Evolutionary conservation across 1,140 invertebrate species (phyloP), one percentile per base, ranked within the genome.

Genomic region (Tenebrio molitor): DNA sequence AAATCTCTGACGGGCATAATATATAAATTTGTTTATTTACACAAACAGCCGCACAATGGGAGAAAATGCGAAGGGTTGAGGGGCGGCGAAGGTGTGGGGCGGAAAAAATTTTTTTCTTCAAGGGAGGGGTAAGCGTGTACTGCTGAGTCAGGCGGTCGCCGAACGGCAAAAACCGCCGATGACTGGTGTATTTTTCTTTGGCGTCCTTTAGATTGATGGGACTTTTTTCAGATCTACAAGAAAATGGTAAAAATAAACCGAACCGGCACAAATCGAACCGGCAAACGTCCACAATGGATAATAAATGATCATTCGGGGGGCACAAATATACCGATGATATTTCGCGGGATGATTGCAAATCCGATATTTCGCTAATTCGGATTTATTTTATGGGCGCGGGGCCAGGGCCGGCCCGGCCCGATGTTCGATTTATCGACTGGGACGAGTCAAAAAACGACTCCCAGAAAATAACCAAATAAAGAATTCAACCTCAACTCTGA

Each of bases 161-260:
- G 64, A 74, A 73, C 25, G 25, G 69, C 29, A 64, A 66, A 50
- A 68, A 68, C 63, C 41, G 50, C 69, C 39, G 72, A 76, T 78
- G 77, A 78, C 77, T 78, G 73, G 75, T 76, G 73, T 77, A 77
- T 77, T 78, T 78, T 76, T 71, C 72, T 75, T 68, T 76, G 69
- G 64, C 74, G 69, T 42, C 42, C 67, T 44, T 75, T 76, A 78
- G 75, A 78, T 78, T 78, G 77, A 78, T 78, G 77, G 73, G 74
- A 75, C 65, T 77, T 74, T 78, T 77, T 78, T 77, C 41, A 74
- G 73, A 77, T 74, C 75, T 77, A 78, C 75, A 78, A 78, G 77
- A 78, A n/a, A 78, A 78, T 78, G 72, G 77, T 77, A 78, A 77
- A 78, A 78, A 78, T 78, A 78, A 78, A 78, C 75, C 77, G 75